Evolutionary conservation across 2,113 vertebrate genomes (phyloP), one percentile per base, ranked within the genome.

Genomic region (Hippoglossus stenolepis): DNA sequence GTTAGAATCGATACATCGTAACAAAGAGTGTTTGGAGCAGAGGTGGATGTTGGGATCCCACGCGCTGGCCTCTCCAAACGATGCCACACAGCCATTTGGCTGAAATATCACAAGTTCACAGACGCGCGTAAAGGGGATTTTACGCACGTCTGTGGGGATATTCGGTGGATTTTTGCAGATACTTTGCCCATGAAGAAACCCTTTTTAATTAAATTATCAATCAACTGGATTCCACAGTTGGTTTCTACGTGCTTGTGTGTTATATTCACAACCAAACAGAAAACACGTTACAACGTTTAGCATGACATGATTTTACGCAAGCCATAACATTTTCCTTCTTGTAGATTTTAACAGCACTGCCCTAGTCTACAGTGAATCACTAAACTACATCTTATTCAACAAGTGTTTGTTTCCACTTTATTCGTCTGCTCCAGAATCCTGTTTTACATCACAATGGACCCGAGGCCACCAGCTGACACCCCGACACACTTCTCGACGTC

Each of bases 31-130:
- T 63, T 23, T 77, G 72, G 65, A 10, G 31, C 10, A 47, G 54
- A 67, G 4, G 56, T 53, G 57, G 21, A 43, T 43, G 2, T 56
- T 21, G 5, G 24, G 49, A 72, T 82, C 80, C 75, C 85, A 85
- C 13, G 73, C 45, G 56, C 0, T 54, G 61, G 26, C 53, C 14
- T 60, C 54, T 23, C 8, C 1, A 13, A 60, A 18, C 17, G 5
- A 3, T 58, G 13, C 59, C 62, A 17, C 7, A 11, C 61, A 15
- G 13, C 76, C 62, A 23, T 79, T 83, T 83, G 70, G 51, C 45
- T 66, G 35, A 1, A 26, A 40, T 68, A 0, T 21, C 38, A 65
- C 47, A 20, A 3, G 49, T 15, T 17, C 21, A 24, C 11, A 5
- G 5, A 8, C 23, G 57, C 2, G 69, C 57, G 69, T 61, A 61